Evolutionary conservation across 1,140 invertebrate genomes (phyloP).

Genomic region (Aphaenogaster ashmeadi): DNA sequence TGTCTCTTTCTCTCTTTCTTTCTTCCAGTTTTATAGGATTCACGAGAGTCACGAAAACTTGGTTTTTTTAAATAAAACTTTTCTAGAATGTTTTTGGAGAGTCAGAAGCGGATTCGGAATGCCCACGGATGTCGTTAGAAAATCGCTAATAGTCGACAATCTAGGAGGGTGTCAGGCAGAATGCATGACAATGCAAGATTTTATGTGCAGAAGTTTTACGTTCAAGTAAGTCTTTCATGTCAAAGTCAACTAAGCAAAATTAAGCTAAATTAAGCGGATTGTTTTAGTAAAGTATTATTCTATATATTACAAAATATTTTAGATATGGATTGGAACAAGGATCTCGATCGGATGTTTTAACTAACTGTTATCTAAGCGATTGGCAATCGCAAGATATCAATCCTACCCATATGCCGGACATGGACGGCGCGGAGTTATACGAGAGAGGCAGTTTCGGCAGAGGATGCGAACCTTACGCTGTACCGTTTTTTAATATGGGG

Average conservation of each 20-base stretch:
- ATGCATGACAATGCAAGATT: conserved; percentile 90
- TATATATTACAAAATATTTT: conserved; percentile 16
- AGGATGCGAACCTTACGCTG: conserved; percentile 91
- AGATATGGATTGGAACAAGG: conserved; percentile 85
- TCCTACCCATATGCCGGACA: conserved; percentile 87
- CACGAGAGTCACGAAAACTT: conserved; percentile 15
- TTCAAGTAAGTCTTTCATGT: conserved; percentile 88
- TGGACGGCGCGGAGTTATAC: conserved; percentile 91
- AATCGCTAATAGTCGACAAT: conserved; percentile 89
- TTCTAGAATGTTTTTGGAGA: conserved; percentile 93
- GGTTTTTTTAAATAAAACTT: conserved; percentile 42
- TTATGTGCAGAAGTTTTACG: conserved; percentile 93
- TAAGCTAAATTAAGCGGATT: background rate
- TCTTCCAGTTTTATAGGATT: conserved; percentile 21
- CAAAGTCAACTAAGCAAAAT: background rate
- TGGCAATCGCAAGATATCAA: conserved; percentile 90
- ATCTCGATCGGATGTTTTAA: conserved; percentile 37
- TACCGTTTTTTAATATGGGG: conserved; percentile 59
- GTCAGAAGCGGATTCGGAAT: conserved; percentile 91
- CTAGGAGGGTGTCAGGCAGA: conserved; percentile 93
- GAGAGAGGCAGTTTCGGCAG: conserved; percentile 92
- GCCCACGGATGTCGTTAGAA: conserved; percentile 88
- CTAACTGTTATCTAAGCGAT: conserved; percentile 91
- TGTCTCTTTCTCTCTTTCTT: background rate
- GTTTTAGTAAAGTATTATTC: background rate